Evolutionary conservation across 2,113 vertebrate genomes (phyloP), one percentile per base, ranked within the genome.

Genomic region (Vicugna pacos): DNA sequence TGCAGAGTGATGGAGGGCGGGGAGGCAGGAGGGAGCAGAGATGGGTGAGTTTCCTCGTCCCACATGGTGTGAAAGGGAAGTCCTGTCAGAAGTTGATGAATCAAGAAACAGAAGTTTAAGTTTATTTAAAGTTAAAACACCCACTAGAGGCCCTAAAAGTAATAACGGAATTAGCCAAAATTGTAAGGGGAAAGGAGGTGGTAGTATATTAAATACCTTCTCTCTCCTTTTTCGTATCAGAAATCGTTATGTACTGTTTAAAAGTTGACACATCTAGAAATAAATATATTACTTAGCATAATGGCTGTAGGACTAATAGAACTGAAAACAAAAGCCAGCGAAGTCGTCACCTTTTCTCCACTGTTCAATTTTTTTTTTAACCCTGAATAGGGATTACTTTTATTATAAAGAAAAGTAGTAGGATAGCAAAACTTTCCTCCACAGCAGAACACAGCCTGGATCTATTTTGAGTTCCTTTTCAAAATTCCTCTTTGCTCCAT

Each of bases 81-180:
- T 86, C 60, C 19, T 87, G 35, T 96, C 48, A 80, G 46, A 85
- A 80, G 76, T 26, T 82, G 60, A 86, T 85, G 62, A 95, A 80
- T 94, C 15, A 81, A 67, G 56, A 93, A 91, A 69, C 42, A 92
- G 56, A 76, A 89, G 56, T 62, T 92, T 87, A 70, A 90, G 76
- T 60, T 38, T 60, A 64, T 64, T 89, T 52, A 89, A 85, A 81
- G 30, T 92, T 88, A 72, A 88, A 76, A 91, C 77, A 62, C 10
- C 42, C 35, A 70, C 22, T 28, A 56, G 50, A 92, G 69, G 9
- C 26, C 17, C 24, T 88, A 20, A 75, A 75, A 62, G 26, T 94
- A 76, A 72, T 81, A 32, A 70, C 1, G 79, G 46, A 89, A 73
- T 38, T 56, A 77, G 28, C 85, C 24, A 70, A 76, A 82, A 19